Evolutionary conservation across 2,797 vertebrate genomes (phyloP).

Genomic region (Aplochiton taeniatus): DNA sequence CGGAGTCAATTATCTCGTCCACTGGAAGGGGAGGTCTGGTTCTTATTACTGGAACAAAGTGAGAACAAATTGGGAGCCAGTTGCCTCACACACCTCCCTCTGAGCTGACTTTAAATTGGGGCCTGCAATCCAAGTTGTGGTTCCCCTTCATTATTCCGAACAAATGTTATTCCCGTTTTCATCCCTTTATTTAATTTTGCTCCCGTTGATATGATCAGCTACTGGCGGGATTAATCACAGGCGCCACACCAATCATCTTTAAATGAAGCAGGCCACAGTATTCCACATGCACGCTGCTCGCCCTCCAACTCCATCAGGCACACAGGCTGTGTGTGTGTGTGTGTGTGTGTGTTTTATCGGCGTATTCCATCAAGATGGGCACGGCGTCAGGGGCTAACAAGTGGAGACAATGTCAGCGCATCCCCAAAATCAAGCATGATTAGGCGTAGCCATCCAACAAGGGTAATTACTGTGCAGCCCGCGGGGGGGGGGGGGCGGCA

Average conservation of each 20-base stretch:
- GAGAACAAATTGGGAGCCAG: conserved; percentile 79
- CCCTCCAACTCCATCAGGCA: conserved; percentile 44
- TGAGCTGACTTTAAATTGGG: conserved; percentile 59
- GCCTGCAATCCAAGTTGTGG: conserved; percentile 57
- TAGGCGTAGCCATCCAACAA: conserved; percentile 73
- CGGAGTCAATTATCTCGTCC: conserved; percentile 80
- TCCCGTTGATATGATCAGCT: conserved; percentile 61
- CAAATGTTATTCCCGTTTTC: conserved; percentile 53
- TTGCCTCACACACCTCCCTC: conserved; percentile 51
- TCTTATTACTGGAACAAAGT: conserved; percentile 83
- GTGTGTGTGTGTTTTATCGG: conserved; percentile 56
- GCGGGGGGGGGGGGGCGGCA: conserved; percentile 60
- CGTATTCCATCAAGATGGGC: conserved; percentile 63
- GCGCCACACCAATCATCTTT: conserved; percentile 64
- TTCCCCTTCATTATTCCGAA: conserved; percentile 69
- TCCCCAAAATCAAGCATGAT: conserved; percentile 78
- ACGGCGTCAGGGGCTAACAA: conserved; percentile 69
- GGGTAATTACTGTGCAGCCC: conserved; percentile 72
- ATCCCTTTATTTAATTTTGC: conserved; percentile 46
- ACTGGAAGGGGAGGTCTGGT: conserved; percentile 73
- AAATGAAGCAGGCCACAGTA: conserved; percentile 63
- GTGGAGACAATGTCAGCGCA: conserved; percentile 73
- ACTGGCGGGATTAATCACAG: conserved; percentile 66
- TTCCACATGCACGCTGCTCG: conserved; percentile 56
- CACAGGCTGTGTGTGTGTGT: conserved; percentile 34